Conservation (phyloP, 1,140 invertebrate genomes). For the Chionoecetes opilio region DNA sequence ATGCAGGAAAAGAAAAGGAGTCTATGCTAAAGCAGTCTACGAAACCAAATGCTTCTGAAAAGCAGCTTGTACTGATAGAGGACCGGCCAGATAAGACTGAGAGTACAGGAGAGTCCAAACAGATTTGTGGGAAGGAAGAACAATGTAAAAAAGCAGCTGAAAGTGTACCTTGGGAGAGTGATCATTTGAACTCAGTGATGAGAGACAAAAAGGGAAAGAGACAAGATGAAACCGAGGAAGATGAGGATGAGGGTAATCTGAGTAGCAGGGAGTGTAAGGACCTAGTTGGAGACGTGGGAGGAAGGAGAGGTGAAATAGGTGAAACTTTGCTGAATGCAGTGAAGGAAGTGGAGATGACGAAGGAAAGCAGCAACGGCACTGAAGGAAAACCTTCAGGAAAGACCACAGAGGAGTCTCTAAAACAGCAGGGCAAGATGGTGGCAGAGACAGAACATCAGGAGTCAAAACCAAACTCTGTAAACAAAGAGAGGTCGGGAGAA, state of each 20-base stretch:
- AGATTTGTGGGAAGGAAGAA: neutral
- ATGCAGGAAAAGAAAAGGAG: neutral
- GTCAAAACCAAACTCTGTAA: neutral
- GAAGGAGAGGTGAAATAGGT: neutral
- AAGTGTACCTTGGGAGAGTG: neutral
- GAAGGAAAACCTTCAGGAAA: slow-evolving; percentile 14
- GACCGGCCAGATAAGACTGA: neutral
- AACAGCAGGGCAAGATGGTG: neutral
- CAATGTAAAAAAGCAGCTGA: neutral
- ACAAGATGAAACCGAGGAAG: slow-evolving; percentile 61
- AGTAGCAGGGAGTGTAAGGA: neutral
- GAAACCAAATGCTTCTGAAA: slow-evolving; percentile 28
- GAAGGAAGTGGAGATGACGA: slow-evolving; percentile 66
- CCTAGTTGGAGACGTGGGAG: neutral
- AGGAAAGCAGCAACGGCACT: slow-evolving; percentile 62
- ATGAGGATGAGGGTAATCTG: neutral
- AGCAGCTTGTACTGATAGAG: neutral
- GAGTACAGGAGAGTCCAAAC: neutral
- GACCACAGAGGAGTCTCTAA: neutral
- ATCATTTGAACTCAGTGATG: slow-evolving; percentile 13
- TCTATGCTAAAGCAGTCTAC: neutral
- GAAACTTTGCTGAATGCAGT: slow-evolving; percentile 4
- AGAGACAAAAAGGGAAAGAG: slow-evolving; percentile 23
- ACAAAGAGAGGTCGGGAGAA: slow-evolving; percentile 59
- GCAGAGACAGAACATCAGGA: neutral